Conservation (phyloP, 2,888 invertebrate species). For the Volucella zonaria region DNA sequence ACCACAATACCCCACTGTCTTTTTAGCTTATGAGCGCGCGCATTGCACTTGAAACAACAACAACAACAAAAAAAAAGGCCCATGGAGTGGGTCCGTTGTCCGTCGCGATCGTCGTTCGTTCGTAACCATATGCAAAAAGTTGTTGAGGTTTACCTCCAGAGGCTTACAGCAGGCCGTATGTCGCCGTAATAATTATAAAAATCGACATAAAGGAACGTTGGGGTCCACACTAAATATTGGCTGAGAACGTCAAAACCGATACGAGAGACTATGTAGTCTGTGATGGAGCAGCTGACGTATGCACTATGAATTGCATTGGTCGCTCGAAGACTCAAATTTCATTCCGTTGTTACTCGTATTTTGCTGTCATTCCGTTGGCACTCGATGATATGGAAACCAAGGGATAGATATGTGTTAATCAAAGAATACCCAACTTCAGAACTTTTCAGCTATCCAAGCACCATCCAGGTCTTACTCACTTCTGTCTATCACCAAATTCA, state of each 20-base stretch:
- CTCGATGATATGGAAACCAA: no score
- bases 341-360: no score
- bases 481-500: no score
- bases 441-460: no score
- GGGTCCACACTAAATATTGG: neutral
- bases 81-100: neutral
- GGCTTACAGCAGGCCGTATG: slow-evolving; percentile 66
- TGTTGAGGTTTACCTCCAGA: slow-evolving; percentile 53
- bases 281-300: neutral
- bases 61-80: slow-evolving; percentile 5
- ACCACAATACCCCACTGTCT: slow-evolving; percentile 50
- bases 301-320: neutral
- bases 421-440: no score
- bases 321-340: no score
- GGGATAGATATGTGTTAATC: no score
- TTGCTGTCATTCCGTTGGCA: no score
- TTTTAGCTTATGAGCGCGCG: slow-evolving; percentile 38
- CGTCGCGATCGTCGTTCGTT: no score
- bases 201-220: slow-evolving; percentile 2
- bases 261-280: slow-evolving; percentile 14
- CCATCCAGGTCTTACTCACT: no score
- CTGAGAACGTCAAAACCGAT: slow-evolving; percentile 28
- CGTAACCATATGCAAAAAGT: slow-evolving; percentile 53
- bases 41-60: slow-evolving; percentile 38
- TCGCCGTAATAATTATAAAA: slow-evolving; percentile 57